Base-by-base conservation (phyloP, 2,113 vertebrate species). In the Rhinogobius similis region DNA sequence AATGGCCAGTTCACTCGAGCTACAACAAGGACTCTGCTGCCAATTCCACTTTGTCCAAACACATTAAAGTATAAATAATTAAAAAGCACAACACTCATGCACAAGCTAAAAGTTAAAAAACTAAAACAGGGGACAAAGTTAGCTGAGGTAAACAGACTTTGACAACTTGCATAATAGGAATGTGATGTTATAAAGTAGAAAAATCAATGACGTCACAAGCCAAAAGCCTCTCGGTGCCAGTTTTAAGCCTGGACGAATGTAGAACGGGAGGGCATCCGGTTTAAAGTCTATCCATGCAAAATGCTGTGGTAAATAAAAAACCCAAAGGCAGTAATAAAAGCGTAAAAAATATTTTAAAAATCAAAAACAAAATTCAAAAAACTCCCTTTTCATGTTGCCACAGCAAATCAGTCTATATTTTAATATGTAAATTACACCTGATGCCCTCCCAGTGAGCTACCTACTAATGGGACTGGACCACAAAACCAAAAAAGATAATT, bases 1-100 rank as follows among this genome's bases (percentile, higher is more conserved):
- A 64, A 55, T 29, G 18, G 52, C 65, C 63, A 20, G 16, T n/a
- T 71, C 77, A 67, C 27, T 16, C 61, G 58, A 61, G 58, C 29
- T 58, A 16, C 55, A 27, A 55, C 53, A 18, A 56, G 21, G 14
- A 56, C 26, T 18, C 10, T 18, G 5, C 55, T 7, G 26, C 56
- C 56, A 36, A 59, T 59, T 12, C 16, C 27, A 61, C 58, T 61
- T 61, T 61, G 58, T 61, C 58, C 10, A 21, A 61, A 7, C 56
- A 61, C 58, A 61, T 61, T 61, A 36, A 61, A 36, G 10, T 36
- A 38, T 61, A 38, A n/a, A 61, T 61, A 10, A 36, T 61, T 36
- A 10, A 61, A 36, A 36, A 8, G 56, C 53, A 56, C 53, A 56
- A 56, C 53, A 56, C 24, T 24, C 53, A 26, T 2, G 24, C 58